Conservation (phyloP, 2,113 vertebrate genomes). For the Cettia cetti region DNA sequence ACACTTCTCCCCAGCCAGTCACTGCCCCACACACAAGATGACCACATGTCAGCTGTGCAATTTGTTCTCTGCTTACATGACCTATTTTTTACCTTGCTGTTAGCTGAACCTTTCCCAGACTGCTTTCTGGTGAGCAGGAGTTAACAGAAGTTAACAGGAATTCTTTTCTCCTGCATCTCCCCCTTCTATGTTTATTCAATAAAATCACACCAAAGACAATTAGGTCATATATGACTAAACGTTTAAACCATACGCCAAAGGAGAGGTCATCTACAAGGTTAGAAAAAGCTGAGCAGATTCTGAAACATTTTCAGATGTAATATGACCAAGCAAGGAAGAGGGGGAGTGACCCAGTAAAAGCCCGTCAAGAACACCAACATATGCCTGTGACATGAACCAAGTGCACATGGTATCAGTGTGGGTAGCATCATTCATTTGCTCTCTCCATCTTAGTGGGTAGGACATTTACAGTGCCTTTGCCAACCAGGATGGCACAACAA, state of each 20-base stretch:
- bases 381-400: constrained; percentile 54
- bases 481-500: too few species aligned
- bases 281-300: constrained; percentile 69
- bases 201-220: not conserved
- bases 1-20: fast-evolving
- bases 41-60: not conserved
- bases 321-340: not conserved
- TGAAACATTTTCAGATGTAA: constrained; percentile 48
- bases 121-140: not conserved
- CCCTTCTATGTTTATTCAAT: not conserved
- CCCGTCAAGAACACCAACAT: constrained; percentile 60
- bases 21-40: not conserved
- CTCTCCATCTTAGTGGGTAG: not conserved
- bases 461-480: not conserved
- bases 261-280: constrained; percentile 53
- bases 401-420: too few species aligned
- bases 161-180: not conserved
- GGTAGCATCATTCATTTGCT: too few species aligned
- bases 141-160: not conserved
- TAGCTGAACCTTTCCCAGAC: not conserved
- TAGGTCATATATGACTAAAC: not conserved
- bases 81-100: not conserved
- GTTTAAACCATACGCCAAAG: not conserved
- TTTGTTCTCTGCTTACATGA: not conserved
- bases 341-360: constrained; percentile 27